These are phyloP conservation scores for Heliconius eleuchia DNA, from an alignment of 1,140 invertebrate genomes.

Conservation along the genomic window DNA sequence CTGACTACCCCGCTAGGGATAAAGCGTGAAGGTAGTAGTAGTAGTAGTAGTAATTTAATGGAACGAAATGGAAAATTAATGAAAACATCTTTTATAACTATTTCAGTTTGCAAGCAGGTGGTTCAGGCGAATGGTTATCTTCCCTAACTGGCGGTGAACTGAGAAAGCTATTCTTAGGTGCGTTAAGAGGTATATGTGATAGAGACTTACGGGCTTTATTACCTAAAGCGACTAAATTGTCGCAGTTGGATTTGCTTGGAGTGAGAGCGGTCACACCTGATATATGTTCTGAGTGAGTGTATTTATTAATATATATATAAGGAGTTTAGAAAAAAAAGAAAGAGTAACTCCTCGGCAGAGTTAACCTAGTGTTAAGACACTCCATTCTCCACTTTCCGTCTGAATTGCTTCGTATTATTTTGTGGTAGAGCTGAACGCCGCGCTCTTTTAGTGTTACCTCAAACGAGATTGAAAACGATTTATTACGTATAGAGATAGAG, in stretches of 20 bases:
- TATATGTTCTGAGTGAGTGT: conserved; percentile 84
- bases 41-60: no score
- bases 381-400: background rate
- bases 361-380: background rate
- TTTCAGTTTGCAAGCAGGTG: conserved; percentile 78
- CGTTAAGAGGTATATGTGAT: conserved; percentile 89
- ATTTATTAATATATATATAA: background rate
- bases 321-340: no score
- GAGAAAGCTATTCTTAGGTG: conserved; percentile 89
- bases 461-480: background rate
- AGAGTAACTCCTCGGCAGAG: no score
- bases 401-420: background rate
- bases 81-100: background rate
- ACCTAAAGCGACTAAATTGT: conserved; percentile 83
- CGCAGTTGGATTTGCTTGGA: conserved; percentile 92
- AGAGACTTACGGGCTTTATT: conserved; percentile 87
- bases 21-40: no score
- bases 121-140: conserved; percentile 80
- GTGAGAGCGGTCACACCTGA: conserved; percentile 88
- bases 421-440: background rate
- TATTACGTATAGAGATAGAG: no score
- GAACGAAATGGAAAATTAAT: no score
- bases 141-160: conserved; percentile 84
- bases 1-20: no score
- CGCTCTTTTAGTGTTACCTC: background rate